Base-by-base conservation (phyloP, 2,888 invertebrate species). In the Lepidochrysops patricia region DNA sequence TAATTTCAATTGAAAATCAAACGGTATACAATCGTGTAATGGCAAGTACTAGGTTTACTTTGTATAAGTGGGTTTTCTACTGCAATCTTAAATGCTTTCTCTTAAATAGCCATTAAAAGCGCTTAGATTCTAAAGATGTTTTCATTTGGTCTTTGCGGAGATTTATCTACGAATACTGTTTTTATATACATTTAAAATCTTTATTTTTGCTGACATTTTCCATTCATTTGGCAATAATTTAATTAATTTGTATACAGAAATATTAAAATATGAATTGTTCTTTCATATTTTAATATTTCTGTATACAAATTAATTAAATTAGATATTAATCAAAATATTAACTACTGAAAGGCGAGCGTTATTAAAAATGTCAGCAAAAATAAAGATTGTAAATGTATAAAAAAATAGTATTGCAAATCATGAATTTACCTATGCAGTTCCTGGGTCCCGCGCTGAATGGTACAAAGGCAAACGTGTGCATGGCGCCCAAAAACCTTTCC, bases 381-480 rank as follows among this genome's bases (percentile, higher is more conserved):
- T 13, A n/a, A 34, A 15, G 26, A 27, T 32, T 12, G 26, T n/a
- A 59, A 57, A 15, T 57, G 15, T 61, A 26, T 26, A 19, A 23
- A 27, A 59, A n/a, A 29, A n/a, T n/a, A n/a, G n/a, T n/a, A n/a
- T n/a, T n/a, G n/a, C n/a, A n/a, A 26, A 12, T 12, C n/a, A 26
- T 2, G 35, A 59, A 62, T 65, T n/a, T 63, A 72, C 75, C 75
- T 43, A 75, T 68, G 62, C 75, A 75, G 57, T 69, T 73, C 23
- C 75, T 68, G 3, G 74, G 75, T 3, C 75, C 75, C 26, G 72
- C 72, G 54, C 75, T 73, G 58, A 75, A 75, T 1, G 74, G 73
- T 4, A 71, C 65, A 52, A 72, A 73, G 2, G 70, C 69, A 59
- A 67, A 71, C 29, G 69, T 65, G 56, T 71, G 73, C 63, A 72